Percentiles rank a stretch among this genome's conserved stretches.
These are phyloP conservation scores for Euura lappo DNA, from an alignment of 1,140 invertebrate genomes.

Conservation along the genomic window DNA sequence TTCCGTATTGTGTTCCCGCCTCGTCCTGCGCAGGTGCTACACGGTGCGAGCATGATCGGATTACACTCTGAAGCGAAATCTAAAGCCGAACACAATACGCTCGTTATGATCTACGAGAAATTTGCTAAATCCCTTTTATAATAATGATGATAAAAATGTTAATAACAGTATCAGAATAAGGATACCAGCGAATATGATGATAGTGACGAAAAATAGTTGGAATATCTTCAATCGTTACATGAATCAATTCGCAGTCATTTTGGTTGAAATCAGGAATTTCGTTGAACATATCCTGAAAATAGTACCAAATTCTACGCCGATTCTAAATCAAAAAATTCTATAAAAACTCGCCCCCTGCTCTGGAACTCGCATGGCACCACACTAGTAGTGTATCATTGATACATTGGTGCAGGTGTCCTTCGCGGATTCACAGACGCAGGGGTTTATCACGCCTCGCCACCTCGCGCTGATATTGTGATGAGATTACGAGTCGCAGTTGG, in stretches of 20 bases:
- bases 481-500: conserved; percentile 59
- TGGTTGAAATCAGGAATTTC: no score
- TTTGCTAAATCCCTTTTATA: conserved; percentile 3
- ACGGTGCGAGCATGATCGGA: not conserved
- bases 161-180: no score
- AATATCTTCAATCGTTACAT: no score
- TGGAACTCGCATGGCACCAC: no score
- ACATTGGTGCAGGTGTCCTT: not conserved
- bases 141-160: not conserved
- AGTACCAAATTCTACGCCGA: no score
- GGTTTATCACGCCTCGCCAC: conserved; percentile 58
- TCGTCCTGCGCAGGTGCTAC: not conserved
- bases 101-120: not conserved
- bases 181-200: no score
- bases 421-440: conserved; percentile 12
- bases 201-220: no score
- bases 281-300: no score
- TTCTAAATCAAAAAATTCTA: no score
- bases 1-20: not conserved
- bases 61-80: not conserved
- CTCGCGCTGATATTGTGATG: conserved; percentile 59
- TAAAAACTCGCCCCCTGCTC: no score
- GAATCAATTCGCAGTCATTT: no score
- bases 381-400: no score
- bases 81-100: not conserved